Evolutionary conservation across 2,888 invertebrate species (phyloP), one percentile per base, ranked within the genome.

Genomic region (Nysson spinosus): DNA sequence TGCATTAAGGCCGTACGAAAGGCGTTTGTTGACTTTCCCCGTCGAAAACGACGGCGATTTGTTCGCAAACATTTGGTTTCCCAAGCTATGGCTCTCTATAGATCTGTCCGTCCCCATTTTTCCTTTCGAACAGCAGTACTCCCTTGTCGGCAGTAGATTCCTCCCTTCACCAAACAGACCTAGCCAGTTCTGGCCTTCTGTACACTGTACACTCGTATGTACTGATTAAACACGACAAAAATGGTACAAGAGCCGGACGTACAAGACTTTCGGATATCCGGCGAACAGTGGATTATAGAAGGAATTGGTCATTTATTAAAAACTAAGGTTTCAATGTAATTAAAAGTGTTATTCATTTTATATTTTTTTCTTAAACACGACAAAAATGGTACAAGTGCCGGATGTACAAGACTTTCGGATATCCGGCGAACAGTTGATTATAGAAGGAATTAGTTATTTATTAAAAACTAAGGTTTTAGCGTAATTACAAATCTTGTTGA

Each of bases 1-100:
- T 70, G 74, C 61, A 73, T 73, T 73, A 73, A 67, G 50, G 39
- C 51, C 40, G 57, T 63, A 46, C 56, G 39, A 47, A 60, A 24
- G 58, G 35, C 55, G 70, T 65, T 75, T 75, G 76, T 75, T 75
- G 76, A 75, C 73, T 76, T 75, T 64, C 65, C 44, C 51, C 58
- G 58, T 63, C 50, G 60, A 76, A 71, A 70, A 70, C 70, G 76
- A 70, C 63, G 72, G 64, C 75, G 68, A 75, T 75, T 73, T 75
- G 76, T 75, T 49, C 43, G 72, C 73, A 75, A 75, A 75, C 76
- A 75, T 75, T 75, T 75, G 76, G 67, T 57, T 73, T 62, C 55
- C 57, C 57, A 61, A 64, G 52, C 62, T 43, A 57, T 60, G 50
- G 39, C 54, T 40, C 50, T 64, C 69, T 46, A 49, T 65, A 56